Base-by-base conservation (phyloP, 1,140 invertebrate species). In the Pachyrhynchus sulphureomaculatus region DNA sequence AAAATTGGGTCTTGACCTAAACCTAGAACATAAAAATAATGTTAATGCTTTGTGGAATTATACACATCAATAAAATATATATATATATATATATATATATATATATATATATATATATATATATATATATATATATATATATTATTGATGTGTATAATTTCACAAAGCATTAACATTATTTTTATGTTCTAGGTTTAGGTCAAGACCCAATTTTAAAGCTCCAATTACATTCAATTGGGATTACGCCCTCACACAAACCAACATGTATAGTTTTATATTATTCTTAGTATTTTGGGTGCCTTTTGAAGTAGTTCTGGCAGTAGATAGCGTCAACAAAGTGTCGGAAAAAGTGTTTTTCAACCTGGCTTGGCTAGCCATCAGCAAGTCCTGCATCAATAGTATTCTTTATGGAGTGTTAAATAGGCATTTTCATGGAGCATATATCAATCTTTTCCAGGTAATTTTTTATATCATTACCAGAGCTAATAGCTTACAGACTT, bases 381-480 rank as follows among this genome's bases (percentile, higher is more conserved):
- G 80, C 39, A 88, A 90, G 60, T 86, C 86, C 0, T 85, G 87
- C 52, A 70, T 88, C 36, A 86, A 86, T 62, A 86, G 83, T 66
- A 78, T 88, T 2, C 70, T 90, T 1, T 90, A 90, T 68, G 84
- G 85, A 53, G 75, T 83, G 0, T 74, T 82, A 2, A 86, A 88
- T 68, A 77, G 82, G 0, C 84, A 87, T 70, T 90, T 90, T 68
- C 79, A 88, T n/a, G 85, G 81, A 59, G 88, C 88, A 3, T 93
- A 88, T 71, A 78, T 86, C 18, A 88, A 90, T 70, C 75, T 92
- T 8, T 92, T 91, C 69, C 67, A 62, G 51, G 59, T 62, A 45
- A 41, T 12, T 48, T 18, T 23, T 5, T n/a, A n/a, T n/a, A n/a
- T n/a, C n/a, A n/a, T n/a, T n/a, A n/a, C n/a, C n/a, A n/a, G n/a